These are phyloP conservation scores for Hyperoplus immaculatus DNA, from an alignment of 2,797 vertebrate species.

Conservation along the genomic window DNA sequence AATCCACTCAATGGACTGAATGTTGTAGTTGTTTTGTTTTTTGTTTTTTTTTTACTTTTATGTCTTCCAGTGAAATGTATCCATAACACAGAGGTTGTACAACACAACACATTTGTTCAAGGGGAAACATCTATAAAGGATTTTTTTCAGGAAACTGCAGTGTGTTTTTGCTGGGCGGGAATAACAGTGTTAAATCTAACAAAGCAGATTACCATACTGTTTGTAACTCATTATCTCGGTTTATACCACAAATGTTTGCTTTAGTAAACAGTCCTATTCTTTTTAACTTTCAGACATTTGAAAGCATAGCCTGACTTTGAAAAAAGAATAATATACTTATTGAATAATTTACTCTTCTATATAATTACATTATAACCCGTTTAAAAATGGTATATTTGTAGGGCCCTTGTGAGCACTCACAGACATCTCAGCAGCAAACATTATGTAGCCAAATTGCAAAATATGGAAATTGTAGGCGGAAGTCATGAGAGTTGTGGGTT, in stretches of 20 bases:
- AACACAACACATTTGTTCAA: conserved; percentile 6
- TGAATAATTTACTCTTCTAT: background rate
- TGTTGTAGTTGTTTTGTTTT: background rate
- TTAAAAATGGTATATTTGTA: background rate
- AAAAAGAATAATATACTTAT: background rate
- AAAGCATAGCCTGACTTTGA: background rate
- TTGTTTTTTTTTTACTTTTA: conserved; percentile 7
- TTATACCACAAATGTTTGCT: background rate
- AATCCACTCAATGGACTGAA: background rate
- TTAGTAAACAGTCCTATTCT: background rate
- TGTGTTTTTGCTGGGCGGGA: conserved; percentile 7
- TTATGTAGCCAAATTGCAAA: background rate
- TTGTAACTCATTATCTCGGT: background rate
- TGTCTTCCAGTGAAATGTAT: background rate
- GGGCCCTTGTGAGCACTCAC: background rate
- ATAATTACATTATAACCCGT: background rate
- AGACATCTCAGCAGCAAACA: background rate
- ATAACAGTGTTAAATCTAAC: background rate
- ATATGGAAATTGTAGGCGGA: background rate
- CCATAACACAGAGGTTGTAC: background rate
- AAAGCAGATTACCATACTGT: background rate
- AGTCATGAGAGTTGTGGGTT: conserved; percentile 16
- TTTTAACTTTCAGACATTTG: background rate
- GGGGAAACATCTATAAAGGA: background rate
- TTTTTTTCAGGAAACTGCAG: background rate